Evolutionary conservation across 2,797 vertebrate species (phyloP).

Genomic region (Ptychobarbus kaznakovi): DNA sequence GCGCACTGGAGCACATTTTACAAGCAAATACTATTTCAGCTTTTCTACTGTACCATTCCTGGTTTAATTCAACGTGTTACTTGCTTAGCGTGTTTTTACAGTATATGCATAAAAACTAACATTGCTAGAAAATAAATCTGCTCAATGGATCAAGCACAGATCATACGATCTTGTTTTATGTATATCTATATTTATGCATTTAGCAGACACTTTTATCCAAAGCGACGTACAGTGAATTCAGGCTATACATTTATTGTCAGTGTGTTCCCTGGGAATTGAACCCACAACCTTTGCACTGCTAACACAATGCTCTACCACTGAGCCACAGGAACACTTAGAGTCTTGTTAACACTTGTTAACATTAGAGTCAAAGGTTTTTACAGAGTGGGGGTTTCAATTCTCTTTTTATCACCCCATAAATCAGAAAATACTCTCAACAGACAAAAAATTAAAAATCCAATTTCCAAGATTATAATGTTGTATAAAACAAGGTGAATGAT

Average conservation of each 20-base stretch:
- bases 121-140: not conserved
- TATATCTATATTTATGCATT: no score
- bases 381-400: not conserved
- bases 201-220: no score
- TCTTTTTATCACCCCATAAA: not conserved
- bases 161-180: no score
- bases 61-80: not conserved
- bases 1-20: not conserved
- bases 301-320: no score
- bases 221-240: no score
- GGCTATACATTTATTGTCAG: no score
- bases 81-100: not conserved
- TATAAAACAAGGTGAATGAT: not conserved
- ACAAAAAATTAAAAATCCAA: no score
- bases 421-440: not conserved
- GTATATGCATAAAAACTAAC: no score
- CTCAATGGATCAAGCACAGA: not conserved
- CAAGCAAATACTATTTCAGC: not conserved
- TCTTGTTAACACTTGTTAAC: no score
- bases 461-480: not conserved
- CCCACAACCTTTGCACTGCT: no score
- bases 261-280: no score
- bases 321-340: no score
- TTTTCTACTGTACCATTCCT: not conserved
- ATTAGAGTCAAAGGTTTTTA: not conserved